Percentiles rank a stretch among this genome's conserved stretches.
phyloP scores from a whole-genome alignment of 2,113 vertebrate species.

The Ictidomys tridecemlineatus region DNA sequence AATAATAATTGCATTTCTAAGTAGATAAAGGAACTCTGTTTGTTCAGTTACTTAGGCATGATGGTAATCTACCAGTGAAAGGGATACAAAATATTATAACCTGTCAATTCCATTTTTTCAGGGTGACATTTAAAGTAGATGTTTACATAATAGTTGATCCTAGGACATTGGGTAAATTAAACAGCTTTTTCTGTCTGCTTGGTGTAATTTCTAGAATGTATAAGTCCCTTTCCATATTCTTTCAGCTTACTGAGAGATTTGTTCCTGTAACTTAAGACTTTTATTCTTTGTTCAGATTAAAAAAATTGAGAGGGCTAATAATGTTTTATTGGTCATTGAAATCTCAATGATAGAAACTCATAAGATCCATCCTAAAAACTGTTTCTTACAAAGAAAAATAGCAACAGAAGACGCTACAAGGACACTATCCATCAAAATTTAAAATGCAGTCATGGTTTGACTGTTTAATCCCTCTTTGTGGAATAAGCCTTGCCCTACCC shows the following conservation, averaged over 20 bases:
- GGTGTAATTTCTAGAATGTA: not conserved
- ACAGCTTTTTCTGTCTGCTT: constrained; percentile 12
- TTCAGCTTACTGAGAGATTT: constrained; percentile 10
- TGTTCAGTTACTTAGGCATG: not conserved
- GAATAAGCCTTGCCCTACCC: not conserved
- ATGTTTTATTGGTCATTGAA: constrained; percentile 43
- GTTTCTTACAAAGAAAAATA: not conserved
- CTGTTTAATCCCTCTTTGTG: not conserved
- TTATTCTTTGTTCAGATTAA: constrained; percentile 58
- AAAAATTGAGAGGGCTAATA: not conserved
- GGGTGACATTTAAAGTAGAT: constrained; percentile 56
- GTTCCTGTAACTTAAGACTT: constrained; percentile 21
- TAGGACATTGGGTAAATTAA: not conserved
- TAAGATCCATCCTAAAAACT: constrained; percentile 4
- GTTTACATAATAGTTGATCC: constrained; percentile 32
- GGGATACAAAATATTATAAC: not conserved
- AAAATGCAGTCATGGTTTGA: constrained; percentile 17
- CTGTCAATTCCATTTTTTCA: constrained; percentile 1
- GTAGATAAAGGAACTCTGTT: not conserved
- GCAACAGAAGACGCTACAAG: not conserved
- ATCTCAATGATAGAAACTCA: not conserved
- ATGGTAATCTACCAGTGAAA: not conserved
- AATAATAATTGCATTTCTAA: constrained; percentile 22
- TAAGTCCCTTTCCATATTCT: not conserved
- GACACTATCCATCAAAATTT: not conserved